phyloP scores from a whole-genome alignment of 1,140 invertebrate genomes.

The Bombus pascuorum region DNA sequence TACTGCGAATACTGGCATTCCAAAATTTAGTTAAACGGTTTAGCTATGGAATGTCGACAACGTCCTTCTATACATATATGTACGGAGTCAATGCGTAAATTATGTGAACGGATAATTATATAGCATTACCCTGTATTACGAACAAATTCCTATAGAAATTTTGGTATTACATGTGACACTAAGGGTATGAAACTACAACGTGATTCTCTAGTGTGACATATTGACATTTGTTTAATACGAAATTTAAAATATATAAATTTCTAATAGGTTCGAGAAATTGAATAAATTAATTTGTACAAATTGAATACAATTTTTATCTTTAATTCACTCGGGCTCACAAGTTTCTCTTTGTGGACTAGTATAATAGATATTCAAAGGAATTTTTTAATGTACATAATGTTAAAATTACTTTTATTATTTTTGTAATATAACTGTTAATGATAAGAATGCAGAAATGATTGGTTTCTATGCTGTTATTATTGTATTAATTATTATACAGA shows the following conservation, averaged over 20 bases:
- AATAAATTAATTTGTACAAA: not conserved
- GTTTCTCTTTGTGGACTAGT: too few species aligned
- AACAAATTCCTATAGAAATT: too few species aligned
- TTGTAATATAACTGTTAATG: not conserved
- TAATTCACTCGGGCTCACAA: too few species aligned
- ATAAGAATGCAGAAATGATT: too few species aligned
- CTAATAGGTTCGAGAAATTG: not conserved
- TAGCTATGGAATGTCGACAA: not conserved
- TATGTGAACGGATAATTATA: not conserved
- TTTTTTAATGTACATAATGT: too few species aligned
- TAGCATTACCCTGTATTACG: not conserved
- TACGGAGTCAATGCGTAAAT: not conserved
- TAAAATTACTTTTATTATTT: not conserved
- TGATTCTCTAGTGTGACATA: too few species aligned
- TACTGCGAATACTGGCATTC: not conserved
- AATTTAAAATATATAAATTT: not conserved
- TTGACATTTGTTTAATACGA: not conserved
- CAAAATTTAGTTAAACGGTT: conserved; percentile 26
- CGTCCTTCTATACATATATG: not conserved
- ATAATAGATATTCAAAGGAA: too few species aligned
- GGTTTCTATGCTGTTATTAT: too few species aligned
- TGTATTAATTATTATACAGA: too few species aligned
- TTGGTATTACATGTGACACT: too few species aligned
- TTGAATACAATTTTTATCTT: too few species aligned
- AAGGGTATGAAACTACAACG: too few species aligned